Evolutionary conservation across 2,888 invertebrate genomes (phyloP).

Genomic region (Andricus quercusramuli): DNA sequence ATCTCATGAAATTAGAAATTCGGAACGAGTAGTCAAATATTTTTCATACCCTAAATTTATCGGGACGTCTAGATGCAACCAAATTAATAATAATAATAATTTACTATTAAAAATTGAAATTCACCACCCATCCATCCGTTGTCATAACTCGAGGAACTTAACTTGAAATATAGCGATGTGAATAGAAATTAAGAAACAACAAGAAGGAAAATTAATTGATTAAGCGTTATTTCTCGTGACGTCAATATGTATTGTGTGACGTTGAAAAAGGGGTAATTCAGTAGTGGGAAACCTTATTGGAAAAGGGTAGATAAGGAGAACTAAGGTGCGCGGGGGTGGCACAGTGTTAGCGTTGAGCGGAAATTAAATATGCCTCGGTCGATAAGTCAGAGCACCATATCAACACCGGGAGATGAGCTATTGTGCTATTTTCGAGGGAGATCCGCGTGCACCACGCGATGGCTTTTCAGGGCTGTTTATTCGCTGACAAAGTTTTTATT

Average conservation of each 20-base stretch:
- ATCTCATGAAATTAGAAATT: too few relatives aligned
- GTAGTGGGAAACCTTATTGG: conserved; percentile 75
- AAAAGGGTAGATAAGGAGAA: conserved; percentile 76
- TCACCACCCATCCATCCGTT: not conserved
- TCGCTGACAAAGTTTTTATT: conserved; percentile 41
- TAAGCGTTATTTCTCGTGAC: conserved; percentile 13
- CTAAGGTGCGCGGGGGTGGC: conserved; percentile 52
- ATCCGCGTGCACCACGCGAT: conserved; percentile 56
- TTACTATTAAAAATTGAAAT: too few relatives aligned
- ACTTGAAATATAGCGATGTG: not conserved
- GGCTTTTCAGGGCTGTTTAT: conserved; percentile 50
- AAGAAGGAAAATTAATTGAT: conserved; percentile 10
- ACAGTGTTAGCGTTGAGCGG: conserved; percentile 71
- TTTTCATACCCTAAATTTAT: too few relatives aligned
- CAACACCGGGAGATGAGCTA: conserved; percentile 77
- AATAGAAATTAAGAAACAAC: not conserved
- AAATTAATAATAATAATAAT: too few relatives aligned
- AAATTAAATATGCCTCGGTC: conserved; percentile 79
- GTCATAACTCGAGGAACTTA: not conserved
- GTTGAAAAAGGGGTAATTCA: conserved; percentile 72
- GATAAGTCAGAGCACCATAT: conserved; percentile 77
- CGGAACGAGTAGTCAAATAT: too few relatives aligned
- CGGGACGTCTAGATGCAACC: too few relatives aligned
- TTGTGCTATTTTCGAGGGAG: conserved; percentile 77
- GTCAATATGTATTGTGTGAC: conserved; percentile 42